Conservation (phyloP, 2,113 vertebrate genomes). For the Neolamprologus cancellatus region DNA sequence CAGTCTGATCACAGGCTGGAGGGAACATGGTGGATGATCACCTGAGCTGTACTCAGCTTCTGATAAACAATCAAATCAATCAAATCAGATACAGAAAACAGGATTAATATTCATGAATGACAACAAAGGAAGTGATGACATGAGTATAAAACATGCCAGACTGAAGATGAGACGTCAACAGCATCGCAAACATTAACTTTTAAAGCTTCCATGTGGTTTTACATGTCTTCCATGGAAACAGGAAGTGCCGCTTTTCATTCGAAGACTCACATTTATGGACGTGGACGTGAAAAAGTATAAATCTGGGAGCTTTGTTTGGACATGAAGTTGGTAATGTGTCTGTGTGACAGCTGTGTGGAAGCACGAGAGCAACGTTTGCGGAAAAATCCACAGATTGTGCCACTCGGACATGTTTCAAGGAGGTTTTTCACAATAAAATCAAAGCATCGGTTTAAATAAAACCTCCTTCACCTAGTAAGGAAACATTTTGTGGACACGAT, state of each 20-base stretch:
- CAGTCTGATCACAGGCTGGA: background rate
- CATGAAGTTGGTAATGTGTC: background rate
- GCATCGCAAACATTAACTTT: background rate
- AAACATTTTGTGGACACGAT: background rate
- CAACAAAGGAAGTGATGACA: background rate
- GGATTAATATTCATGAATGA: background rate
- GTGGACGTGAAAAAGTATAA: background rate
- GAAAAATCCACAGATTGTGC: rapidly evolving
- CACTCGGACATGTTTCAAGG: rapidly evolving
- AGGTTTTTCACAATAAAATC: background rate
- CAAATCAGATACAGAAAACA: background rate
- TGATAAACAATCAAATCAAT: background rate
- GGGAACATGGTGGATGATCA: background rate
- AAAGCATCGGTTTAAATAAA: background rate
- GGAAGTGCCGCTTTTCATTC: background rate
- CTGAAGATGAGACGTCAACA: background rate
- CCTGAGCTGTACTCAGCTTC: background rate
- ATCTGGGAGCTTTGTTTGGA: background rate
- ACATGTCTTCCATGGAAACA: background rate
- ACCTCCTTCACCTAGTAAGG: background rate
- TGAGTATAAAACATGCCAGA: background rate
- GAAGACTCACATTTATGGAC: background rate
- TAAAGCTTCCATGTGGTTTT: background rate
- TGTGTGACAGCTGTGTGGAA: background rate
- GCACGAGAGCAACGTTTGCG: rapidly evolving